Conservation (phyloP, 1,140 invertebrate genomes). For the Drosophila repletoides region DNA sequence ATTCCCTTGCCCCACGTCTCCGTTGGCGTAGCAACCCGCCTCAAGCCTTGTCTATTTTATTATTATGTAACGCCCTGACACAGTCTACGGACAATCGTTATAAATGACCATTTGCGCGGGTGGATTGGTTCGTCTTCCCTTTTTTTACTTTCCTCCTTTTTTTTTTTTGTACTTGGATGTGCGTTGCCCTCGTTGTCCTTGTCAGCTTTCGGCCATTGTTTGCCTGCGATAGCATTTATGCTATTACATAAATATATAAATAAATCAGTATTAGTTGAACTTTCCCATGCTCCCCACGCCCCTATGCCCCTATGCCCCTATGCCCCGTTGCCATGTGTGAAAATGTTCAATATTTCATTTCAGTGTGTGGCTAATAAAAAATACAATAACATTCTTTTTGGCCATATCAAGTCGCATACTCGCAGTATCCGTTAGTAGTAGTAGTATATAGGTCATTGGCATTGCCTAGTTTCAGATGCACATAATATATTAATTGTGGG, state of each 20-base stretch:
- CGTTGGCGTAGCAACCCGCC: background rate
- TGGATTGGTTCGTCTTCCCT: slow-evolving; percentile 6
- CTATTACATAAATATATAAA: slow-evolving; percentile 77
- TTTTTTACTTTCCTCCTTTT: slow-evolving; percentile 2
- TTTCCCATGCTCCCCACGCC: background rate
- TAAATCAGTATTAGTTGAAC: slow-evolving; percentile 76
- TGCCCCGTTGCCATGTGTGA: slow-evolving; percentile 23
- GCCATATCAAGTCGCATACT: too few species aligned
- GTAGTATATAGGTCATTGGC: slow-evolving; percentile 4
- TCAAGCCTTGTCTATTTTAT: slow-evolving; percentile 50
- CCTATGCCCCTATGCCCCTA: too few species aligned
- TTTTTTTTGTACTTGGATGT: background rate
- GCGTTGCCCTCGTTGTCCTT: slow-evolving; percentile 12
- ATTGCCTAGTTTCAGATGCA: background rate
- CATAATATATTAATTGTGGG: slow-evolving; percentile 36
- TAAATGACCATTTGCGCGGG: slow-evolving; percentile 69
- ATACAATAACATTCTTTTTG: slow-evolving; percentile 11
- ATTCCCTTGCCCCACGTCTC: too few species aligned
- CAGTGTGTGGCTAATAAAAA: slow-evolving; percentile 26
- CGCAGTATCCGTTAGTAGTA: too few species aligned
- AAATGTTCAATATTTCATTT: slow-evolving; percentile 64
- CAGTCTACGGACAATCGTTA: slow-evolving; percentile 57
- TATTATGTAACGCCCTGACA: slow-evolving; percentile 63
- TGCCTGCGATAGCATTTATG: slow-evolving; percentile 73
- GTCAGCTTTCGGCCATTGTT: slow-evolving; percentile 49